These are phyloP conservation scores for Notolabrus celidotus DNA, from an alignment of 2,797 vertebrate species.

Conservation along the genomic window DNA sequence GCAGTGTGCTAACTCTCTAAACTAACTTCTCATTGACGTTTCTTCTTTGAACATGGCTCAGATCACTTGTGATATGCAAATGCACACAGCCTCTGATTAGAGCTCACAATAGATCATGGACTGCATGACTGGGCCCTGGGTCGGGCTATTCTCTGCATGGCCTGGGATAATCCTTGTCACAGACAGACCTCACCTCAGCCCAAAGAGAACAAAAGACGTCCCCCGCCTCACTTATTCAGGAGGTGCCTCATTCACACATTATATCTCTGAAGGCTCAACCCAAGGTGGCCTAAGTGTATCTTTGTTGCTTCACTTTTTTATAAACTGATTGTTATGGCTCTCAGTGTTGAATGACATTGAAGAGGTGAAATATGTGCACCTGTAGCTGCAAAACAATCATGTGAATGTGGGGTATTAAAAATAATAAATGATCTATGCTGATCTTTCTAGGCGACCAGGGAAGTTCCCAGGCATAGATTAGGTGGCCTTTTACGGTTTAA, in stretches of 20 bases:
- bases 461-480: constrained; percentile 44
- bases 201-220: constrained; percentile 72
- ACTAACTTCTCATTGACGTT: constrained; percentile 23
- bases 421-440: constrained; percentile 25
- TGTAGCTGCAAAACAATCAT: constrained; percentile 36
- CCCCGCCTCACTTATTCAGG: constrained; percentile 64
- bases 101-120: constrained; percentile 57
- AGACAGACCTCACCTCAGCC: constrained; percentile 73
- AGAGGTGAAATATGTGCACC: constrained; percentile 43
- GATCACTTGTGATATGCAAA: constrained; percentile 69
- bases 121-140: constrained; percentile 65
- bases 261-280: constrained; percentile 47
- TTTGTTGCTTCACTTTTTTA: constrained; percentile 43
- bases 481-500: neutral
- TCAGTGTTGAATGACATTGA: constrained; percentile 27
- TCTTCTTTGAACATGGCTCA: constrained; percentile 21
- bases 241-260: constrained; percentile 63
- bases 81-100: constrained; percentile 56
- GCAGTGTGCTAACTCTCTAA: constrained; percentile 21
- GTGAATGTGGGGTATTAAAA: constrained; percentile 38
- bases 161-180: constrained; percentile 74
- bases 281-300: constrained; percentile 39
- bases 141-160: constrained; percentile 53
- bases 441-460: constrained; percentile 27
- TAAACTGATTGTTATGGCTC: neutral